Base-by-base conservation (phyloP, 2,888 invertebrate species). In the Oxycera nigricornis region DNA sequence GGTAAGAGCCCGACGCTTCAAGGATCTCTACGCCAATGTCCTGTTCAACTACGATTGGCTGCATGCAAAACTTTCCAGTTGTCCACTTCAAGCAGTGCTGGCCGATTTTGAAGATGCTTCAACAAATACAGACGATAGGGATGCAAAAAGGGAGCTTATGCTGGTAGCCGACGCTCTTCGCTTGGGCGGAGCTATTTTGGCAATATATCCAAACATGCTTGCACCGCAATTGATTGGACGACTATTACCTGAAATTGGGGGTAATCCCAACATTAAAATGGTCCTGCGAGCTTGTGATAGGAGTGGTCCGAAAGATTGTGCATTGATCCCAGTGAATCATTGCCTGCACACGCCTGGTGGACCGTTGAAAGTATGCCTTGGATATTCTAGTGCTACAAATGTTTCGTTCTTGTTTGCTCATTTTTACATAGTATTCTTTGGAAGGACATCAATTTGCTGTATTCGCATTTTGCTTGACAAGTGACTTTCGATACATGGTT, bases 381-480 rank as follows among this genome's bases (percentile, higher is more conserved):
- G 2, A 59, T 3, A 26, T 28, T 11, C 26, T 9, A 11, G 14
- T 35, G 2, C 26, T 14, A 7, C 55, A 67, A 6, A 0, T 11
- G 35, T 35, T 11, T 35, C 35, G 35, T 11, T 35, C 35, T 35
- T 35, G 14, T 17, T 14, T 1, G 11, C 41, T 20, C 7, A 14
- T 55, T 55, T 17, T 30, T 30, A 11, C 22, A 31, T 30, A 95
- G 92, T 98, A 97, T 83, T 98, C 98, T 0, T 86, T 98, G 57
- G 98, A 98, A 87, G 98, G 98, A 0, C 98, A 99, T 85, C 97
- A 96, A 82, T 99, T 98, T 82, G 98, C 98, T 0, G 96, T 97
- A 0, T 97, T 97, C 84, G 95, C 93, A 1, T 95, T 96, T 83
- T 92, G 93, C 11, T 84, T 97, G 28, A 96, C 96, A 6, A 92